Evolutionary conservation across 2,888 invertebrate species (phyloP), one percentile per base, ranked within the genome.

Genomic region (Cerastis leucographa): DNA sequence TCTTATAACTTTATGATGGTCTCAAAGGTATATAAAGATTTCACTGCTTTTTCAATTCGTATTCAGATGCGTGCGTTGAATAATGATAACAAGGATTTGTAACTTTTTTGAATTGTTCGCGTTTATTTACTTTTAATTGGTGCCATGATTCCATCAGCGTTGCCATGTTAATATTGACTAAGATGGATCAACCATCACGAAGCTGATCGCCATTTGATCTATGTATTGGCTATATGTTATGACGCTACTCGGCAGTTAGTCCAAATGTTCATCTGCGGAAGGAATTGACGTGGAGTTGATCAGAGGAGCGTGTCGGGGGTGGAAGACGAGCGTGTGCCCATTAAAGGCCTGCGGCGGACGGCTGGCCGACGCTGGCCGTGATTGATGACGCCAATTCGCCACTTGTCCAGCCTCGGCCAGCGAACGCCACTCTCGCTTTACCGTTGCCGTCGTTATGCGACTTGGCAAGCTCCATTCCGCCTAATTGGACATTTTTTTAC

Each of bases 301-400:
- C 90, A 90, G 89, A 87, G 86, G 82, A 89, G 90, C 90, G 87
- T 88, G 88, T 89, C 88, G 87, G 85, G 81, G 88, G 85, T 87
- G 88, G 90, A 91, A 92, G 93, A 92, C 89, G 90, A 90, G 91
- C 90, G 89, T 88, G 90, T 86, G 90, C 85, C 92, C 92, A 92
- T 94, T 94, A 93, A 92, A 93, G 91, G 93, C 89, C 91, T 93
- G 93, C 90, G 90, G 90, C 90, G 90, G 92, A 92, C 92, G 92
- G 91, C 90, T 87, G 25, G 81, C 65, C 81, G 64, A 42, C 81
- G 49, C 49, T 78, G 87, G 84, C 81, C 81, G 93, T 95, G 95
- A 96, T 96, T 95, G 95, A 96, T 96, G 95, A 94, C 90, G 93
- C 92, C 94, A 95, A 95, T 95, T 93, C 94, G 92, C 94, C 92